phyloP scores from a whole-genome alignment of 2,113 vertebrate genomes.

The Columba janthina region DNA sequence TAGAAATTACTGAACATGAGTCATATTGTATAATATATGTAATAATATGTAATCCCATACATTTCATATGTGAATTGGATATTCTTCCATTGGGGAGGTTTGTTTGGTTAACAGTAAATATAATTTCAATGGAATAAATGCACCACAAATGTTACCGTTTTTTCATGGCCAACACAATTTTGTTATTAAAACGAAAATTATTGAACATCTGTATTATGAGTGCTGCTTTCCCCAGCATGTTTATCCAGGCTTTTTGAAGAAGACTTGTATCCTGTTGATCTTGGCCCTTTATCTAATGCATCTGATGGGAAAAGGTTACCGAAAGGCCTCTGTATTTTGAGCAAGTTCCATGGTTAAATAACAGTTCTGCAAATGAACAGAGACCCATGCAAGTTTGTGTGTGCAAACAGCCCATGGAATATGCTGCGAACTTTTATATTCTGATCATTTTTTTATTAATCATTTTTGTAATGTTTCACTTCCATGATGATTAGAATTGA shows the following conservation, averaged over 20 bases:
- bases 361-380: background rate
- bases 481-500: background rate
- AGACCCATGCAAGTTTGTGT: fast-evolving
- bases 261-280: background rate
- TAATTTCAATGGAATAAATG: background rate
- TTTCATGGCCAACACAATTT: background rate
- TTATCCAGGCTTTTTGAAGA: background rate
- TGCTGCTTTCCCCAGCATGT: background rate
- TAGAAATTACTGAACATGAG: background rate
- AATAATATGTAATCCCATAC: background rate
- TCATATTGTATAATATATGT: background rate
- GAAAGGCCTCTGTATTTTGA: background rate
- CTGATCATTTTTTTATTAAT: background rate
- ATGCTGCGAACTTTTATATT: background rate
- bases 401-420: background rate
- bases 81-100: fast-evolving
- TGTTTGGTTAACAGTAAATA: background rate
- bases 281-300: background rate
- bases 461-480: background rate
- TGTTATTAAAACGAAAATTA: background rate
- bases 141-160: background rate
- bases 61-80: background rate
- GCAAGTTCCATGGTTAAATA: background rate
- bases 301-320: background rate
- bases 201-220: background rate